phyloP scores from a whole-genome alignment of 1,140 invertebrate species.

The Achroia grisella region DNA sequence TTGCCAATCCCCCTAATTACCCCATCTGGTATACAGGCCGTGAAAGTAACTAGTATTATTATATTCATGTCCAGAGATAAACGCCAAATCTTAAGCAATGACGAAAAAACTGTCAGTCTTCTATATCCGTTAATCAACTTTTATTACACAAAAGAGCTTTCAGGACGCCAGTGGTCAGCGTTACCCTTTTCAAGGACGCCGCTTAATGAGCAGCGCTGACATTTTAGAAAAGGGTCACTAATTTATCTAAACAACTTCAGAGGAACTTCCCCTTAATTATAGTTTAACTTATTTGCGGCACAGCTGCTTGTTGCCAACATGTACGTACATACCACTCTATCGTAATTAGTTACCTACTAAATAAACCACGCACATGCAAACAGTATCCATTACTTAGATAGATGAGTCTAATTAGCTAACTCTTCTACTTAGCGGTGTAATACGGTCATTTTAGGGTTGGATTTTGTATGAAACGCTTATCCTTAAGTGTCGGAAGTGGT shows the following conservation, averaged over 20 bases:
- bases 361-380: slow-evolving; percentile 2
- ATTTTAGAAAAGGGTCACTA: slow-evolving; percentile 62
- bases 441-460: too few species aligned
- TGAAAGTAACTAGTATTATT: too few species aligned
- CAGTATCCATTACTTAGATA: slow-evolving; percentile 3
- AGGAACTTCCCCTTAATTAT: slow-evolving; percentile 57
- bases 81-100: too few species aligned
- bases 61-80: too few species aligned
- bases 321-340: slow-evolving; percentile 2
- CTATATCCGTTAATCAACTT: slow-evolving; percentile 27
- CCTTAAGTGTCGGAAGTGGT: too few species aligned
- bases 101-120: too few species aligned
- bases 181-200: slow-evolving; percentile 39
- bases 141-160: slow-evolving; percentile 9
- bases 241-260: slow-evolving; percentile 59
- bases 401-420: slow-evolving; percentile 1
- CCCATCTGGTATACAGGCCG: too few species aligned
- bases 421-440: background rate
- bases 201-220: slow-evolving; percentile 45
- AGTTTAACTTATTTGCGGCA: slow-evolving; percentile 54
- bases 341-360: slow-evolving; percentile 13
- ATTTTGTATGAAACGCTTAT: too few species aligned
- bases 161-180: slow-evolving; percentile 3
- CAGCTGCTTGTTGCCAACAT: slow-evolving; percentile 14
- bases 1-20: too few species aligned